Evolutionary conservation across 1,140 invertebrate genomes (phyloP).

Genomic region (Bilobella aurantiaca): DNA sequence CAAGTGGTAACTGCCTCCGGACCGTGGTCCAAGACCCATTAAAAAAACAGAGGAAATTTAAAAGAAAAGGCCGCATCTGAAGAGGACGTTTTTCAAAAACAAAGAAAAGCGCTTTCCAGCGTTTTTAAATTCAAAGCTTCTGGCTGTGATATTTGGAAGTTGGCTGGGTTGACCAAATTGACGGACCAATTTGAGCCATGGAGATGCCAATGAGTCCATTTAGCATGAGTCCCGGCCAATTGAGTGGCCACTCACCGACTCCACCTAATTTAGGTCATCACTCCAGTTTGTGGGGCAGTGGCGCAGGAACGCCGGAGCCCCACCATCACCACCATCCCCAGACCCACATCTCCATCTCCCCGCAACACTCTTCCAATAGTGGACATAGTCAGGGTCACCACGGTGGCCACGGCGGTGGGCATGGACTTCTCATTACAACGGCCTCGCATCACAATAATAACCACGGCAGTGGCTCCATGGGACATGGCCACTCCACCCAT

Average conservation of each 20-base stretch:
- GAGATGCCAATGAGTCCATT: slow-evolving; percentile 54
- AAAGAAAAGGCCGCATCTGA: no score
- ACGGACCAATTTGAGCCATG: no score
- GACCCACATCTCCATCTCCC: slow-evolving; percentile 15
- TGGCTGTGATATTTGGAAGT: background rate
- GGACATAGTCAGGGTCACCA: slow-evolving; percentile 8
- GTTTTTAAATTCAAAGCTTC: no score
- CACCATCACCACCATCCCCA: slow-evolving; percentile 10
- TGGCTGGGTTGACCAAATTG: background rate
- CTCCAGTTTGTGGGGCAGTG: slow-evolving; percentile 5
- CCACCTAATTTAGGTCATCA: slow-evolving; percentile 33
- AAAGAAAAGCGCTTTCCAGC: no score
- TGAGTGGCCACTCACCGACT: slow-evolving; percentile 33
- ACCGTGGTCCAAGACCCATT: slow-evolving; percentile 12
- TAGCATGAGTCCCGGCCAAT: slow-evolving; percentile 51
- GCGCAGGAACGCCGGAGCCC: slow-evolving; percentile 19
- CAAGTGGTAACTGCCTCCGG: slow-evolving; percentile 26
- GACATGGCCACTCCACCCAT: background rate
- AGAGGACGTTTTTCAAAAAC: no score
- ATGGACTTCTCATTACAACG: slow-evolving; percentile 31
- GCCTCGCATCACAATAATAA: slow-evolving; percentile 26
- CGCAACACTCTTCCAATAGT: background rate
- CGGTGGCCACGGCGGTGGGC: slow-evolving; percentile 10
- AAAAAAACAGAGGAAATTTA: background rate
- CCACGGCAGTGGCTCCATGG: slow-evolving; percentile 24